Conservation (phyloP, 23 tunicate species). For the Halocynthia aurantium region DNA sequence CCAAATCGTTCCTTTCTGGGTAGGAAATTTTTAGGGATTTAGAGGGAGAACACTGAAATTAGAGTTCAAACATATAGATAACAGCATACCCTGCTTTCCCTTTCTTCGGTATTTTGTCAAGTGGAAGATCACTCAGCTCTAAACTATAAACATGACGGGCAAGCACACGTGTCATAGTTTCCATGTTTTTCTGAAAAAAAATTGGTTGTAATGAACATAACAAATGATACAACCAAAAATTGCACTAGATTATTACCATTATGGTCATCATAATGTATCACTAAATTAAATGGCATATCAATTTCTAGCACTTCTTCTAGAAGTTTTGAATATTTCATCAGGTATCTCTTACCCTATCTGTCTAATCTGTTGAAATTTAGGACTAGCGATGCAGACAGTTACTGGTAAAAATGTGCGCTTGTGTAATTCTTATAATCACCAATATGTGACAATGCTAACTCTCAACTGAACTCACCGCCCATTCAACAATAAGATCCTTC, state of each 20-base stretch:
- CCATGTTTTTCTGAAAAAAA: conserved; percentile 76
- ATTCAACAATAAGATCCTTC: conserved; percentile 71
- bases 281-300: too few species aligned
- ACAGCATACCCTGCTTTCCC: conserved; percentile 32
- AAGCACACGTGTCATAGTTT: conserved; percentile 63
- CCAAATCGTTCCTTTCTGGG: not conserved
- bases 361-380: too few species aligned
- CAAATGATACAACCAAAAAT: too few species aligned
- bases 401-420: too few species aligned
- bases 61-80: not conserved
- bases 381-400: too few species aligned
- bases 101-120: conserved; percentile 61
- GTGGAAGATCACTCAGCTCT: conserved; percentile 69
- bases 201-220: not conserved
- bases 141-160: conserved; percentile 76
- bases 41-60: not conserved
- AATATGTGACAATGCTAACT: too few species aligned
- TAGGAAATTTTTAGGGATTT: not conserved
- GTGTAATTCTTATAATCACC: too few species aligned
- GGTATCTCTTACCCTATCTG: too few species aligned
- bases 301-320: too few species aligned
- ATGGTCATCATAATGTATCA: too few species aligned
- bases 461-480: conserved; percentile 61
- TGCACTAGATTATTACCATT: too few species aligned
- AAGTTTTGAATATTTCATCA: too few species aligned